Evolutionary conservation across 2,888 invertebrate genomes (phyloP).

Genomic region (Agrochola lychnidis): DNA sequence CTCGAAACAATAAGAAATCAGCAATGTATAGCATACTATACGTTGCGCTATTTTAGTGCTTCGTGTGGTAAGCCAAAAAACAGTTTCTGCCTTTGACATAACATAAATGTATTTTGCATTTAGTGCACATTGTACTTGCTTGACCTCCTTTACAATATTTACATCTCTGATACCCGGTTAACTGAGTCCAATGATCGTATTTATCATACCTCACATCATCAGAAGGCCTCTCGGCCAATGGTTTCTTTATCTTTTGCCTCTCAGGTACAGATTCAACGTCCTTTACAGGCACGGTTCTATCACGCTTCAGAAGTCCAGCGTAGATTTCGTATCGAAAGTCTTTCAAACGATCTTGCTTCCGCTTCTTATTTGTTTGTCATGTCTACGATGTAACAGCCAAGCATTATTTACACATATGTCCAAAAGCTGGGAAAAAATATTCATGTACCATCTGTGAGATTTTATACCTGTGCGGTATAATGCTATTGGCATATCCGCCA

Average conservation of each 20-base stretch:
- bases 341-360: slow-evolving; percentile 55
- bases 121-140: slow-evolving; percentile 24
- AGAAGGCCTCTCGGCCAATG: slow-evolving; percentile 48
- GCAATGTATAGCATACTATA: slow-evolving; percentile 5
- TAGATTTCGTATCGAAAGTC: slow-evolving; percentile 56
- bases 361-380: slow-evolving; percentile 37
- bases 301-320: slow-evolving; percentile 41
- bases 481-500: slow-evolving; percentile 66
- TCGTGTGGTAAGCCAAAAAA: slow-evolving; percentile 30
- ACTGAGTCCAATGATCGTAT: slow-evolving; percentile 57
- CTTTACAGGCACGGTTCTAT: slow-evolving; percentile 33
- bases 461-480: slow-evolving; percentile 65
- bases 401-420: slow-evolving; percentile 60
- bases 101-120: slow-evolving; percentile 52
- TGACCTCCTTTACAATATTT: slow-evolving; percentile 58
- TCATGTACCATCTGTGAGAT: slow-evolving; percentile 64
- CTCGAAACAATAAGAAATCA: not conserved
- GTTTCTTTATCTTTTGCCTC: slow-evolving; percentile 47
- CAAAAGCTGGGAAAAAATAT: slow-evolving; percentile 56
- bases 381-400: slow-evolving; percentile 51
- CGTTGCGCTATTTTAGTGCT: not conserved
- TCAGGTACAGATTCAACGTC: slow-evolving; percentile 28
- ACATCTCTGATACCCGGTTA: slow-evolving; percentile 56
- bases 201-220: slow-evolving; percentile 52
- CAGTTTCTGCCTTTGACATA: slow-evolving; percentile 55